Evolutionary conservation across 1,140 invertebrate species (phyloP), one percentile per base, ranked within the genome.

Genomic region (Atopsyche davidsoni): DNA sequence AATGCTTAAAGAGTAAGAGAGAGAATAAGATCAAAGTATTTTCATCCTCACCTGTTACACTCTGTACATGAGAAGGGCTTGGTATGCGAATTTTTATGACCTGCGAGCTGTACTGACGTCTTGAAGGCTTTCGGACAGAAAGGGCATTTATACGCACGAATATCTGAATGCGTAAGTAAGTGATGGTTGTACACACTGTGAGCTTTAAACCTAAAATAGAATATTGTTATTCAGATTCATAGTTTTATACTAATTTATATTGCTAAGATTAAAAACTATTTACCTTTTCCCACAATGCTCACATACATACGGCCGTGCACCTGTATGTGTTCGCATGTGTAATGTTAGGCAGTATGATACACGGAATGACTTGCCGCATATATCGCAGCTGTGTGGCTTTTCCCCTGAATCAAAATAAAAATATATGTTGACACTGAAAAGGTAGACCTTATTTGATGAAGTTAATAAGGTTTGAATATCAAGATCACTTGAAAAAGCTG

Each of bases 271-370:
- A 18, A 14, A 16, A n/a, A 21, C 14, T 32, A 41, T 14, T 38
- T 55, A 77, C 62, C 83, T 74, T 60, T 87, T 87, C 2, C 78
- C 79, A 58, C 85, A 87, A 11, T 80, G 77, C 16, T 77, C 68
- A 56, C 85, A 87, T 4, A 75, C 75, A 60, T 86, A 87, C 0
- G 85, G 85, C 6, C 85, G 66, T 2, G 81, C 81, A 32, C 83
- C 85, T 0, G 85, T 86, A 61, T 89, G 86, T 1, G 84, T 85
- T 23, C 85, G 74, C 78, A 86, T 80, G 61, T 89, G 87, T 3
- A 87, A 68, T 1, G 85, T 87, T 14, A 90, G 67, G 55, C 86
- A 87, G 61, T 87, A 86, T 42, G 83, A 81, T 4, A 87, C 84
- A 4, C 86, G 74, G 64, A 89, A 90, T 0, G 78, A 78, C 69